Evolutionary conservation across 1,140 invertebrate species (phyloP), one percentile per base, ranked within the genome.

Genomic region (Camponotus vicinus): DNA sequence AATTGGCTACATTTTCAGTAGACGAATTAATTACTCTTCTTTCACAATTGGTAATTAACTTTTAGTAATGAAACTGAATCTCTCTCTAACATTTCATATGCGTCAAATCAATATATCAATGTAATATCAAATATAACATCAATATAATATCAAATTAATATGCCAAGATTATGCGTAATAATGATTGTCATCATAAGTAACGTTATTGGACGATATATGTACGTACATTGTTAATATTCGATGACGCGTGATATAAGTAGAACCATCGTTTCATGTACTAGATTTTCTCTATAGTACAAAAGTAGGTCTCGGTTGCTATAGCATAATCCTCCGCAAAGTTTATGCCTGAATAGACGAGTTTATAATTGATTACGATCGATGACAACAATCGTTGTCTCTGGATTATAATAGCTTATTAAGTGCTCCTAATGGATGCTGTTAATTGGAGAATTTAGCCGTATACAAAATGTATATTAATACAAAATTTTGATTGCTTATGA

Each of bases 321-420:
- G 42, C 42, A 37, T 79, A 67, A 79, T 52, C 61, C 76, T 66
- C 52, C 76, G 57, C 11, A 11, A 79, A 79, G 61, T 79, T 79
- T 67, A 42, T n/a, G 61, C 42, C 61, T 78, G 76, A 79, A 79
- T 79, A 67, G 61, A 67, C 76, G 61, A 79, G 76, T 79, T 79
- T 67, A 15, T 79, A 79, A 79, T 79, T 79, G 61, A 79, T 79
- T 52, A 79, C 49, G 76, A 79, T 52, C 42, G 76, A 67, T 79
- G 76, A 79, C 76, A 79, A 67, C 42, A 34, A 79, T 79, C 42
- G 76, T 79, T 79, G 76, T 79, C 42, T 57, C 76, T 34, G 42
- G 55, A 79, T 79, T 79, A 67, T 52, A 67, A 13, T 15, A 13
- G 32, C 42, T 79, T 79, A 67, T 79, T 67, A 67, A 79, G 61